Percentiles rank a stretch among this genome's conserved stretches.
phyloP scores from a whole-genome alignment of 2,113 vertebrate species.

The Carlito syrichta region DNA sequence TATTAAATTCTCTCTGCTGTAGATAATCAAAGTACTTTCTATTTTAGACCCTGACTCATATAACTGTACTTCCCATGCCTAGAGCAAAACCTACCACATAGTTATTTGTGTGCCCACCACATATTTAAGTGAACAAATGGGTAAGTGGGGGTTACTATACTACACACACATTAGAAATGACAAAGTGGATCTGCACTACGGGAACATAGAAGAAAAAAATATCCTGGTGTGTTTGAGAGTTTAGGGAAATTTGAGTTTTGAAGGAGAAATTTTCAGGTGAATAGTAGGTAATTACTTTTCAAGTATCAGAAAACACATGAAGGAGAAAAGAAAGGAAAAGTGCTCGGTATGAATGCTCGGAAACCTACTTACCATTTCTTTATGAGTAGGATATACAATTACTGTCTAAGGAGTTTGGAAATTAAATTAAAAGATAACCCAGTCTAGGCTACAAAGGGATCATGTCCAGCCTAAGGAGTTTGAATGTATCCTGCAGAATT shows the following conservation, averaged over 20 bases:
- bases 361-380: not conserved
- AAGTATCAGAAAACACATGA: not conserved
- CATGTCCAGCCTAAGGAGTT: not conserved
- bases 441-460: not conserved
- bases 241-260: not conserved
- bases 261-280: not conserved
- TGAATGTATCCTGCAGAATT: not conserved
- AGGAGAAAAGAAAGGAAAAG: not conserved
- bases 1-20: not conserved
- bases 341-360: rapidly evolving
- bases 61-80: not conserved
- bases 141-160: not conserved
- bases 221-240: not conserved
- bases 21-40: not conserved
- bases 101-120: not conserved
- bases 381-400: not conserved
- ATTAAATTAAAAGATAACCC: not conserved
- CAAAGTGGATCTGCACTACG: not conserved
- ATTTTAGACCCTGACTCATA: not conserved
- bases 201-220: not conserved
- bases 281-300: not conserved
- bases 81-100: not conserved
- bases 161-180: not conserved
- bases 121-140: not conserved
- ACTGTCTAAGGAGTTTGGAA: not conserved